Evolutionary conservation across 2,797 vertebrate species (phyloP), one percentile per base, ranked within the genome.

Genomic region (Sternotherus odoratus): DNA sequence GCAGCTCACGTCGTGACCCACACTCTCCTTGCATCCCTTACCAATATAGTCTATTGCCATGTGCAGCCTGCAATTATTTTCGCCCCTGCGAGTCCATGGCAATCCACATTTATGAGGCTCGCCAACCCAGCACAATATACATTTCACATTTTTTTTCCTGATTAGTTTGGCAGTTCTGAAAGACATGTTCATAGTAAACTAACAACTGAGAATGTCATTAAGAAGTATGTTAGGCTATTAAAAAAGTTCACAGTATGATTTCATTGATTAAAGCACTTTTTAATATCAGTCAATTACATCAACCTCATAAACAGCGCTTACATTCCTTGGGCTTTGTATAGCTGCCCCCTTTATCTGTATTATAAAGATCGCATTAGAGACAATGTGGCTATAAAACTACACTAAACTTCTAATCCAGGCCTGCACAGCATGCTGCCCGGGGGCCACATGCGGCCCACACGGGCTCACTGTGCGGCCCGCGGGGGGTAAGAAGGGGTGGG

Each of bases 341-440:
- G 96, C 92, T 21, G 85, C 87, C 90, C 85, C 92, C 90, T 97
- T 98, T 97, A 97, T 97, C 97, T 97, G 97, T 97, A 97, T 97
- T 97, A 97, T 97, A 98, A 97, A n/a, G n/a, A n/a, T n/a, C n/a
- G n/a, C n/a, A n/a, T n/a, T 95, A 94, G 92, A 97, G 96, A 97
- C 97, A 98, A 97, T 98, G 98, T 97, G 97, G 97, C 96, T 97
- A 97, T 96, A 97, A 89, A 98, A 98, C 92, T 97, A 97, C 96
- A 98, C 95, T 95, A 98, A 97, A 97, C 98, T 98, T 97, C 93
- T 98, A 98, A 98, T 98, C 97, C n/a, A n/a, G n/a, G n/a, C n/a
- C n/a, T n/a, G n/a, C n/a, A n/a, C n/a, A n/a, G n/a, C n/a, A n/a
- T n/a, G n/a, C n/a, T n/a, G n/a, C n/a, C n/a, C n/a, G n/a, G n/a